Evolutionary conservation across 2,888 invertebrate species (phyloP), one percentile per base, ranked within the genome.

Genomic region (Argyra leucocephala): DNA sequence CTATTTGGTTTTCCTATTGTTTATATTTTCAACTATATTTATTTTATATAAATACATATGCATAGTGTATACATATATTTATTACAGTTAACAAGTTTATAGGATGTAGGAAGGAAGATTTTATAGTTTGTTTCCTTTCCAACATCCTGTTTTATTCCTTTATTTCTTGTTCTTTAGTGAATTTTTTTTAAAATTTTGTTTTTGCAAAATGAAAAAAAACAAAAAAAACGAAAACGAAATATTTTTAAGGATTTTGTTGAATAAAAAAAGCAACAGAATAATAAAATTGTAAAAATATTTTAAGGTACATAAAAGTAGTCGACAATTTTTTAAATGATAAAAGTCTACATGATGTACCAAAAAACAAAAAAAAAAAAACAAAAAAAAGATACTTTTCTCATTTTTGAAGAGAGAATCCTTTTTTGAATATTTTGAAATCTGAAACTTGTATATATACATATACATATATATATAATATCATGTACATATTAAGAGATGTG

Each of bases 71-170:
- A 31, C 10, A 31, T 31, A 10, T 31, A 31, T 31, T 7, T 31
- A 10, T 31, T 5, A 48, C n/a, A 18, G 48, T 48, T 48, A 3
- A 48, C 5, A 48, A 48, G 48, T 48, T 48, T 48, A 48, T 48
- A 48, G 48, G 48, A 48, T 48, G n/a, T 48, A 48, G 48, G 48
- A 48, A 48, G 48, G 48, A 48, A 48, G 48, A 48, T 48, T 48
- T 48, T 48, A 48, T 48, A 48, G 48, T 48, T 48, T 48, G 48
- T 48, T 48, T 48, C 48, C 48, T 48, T 48, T 48, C n/a, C 48
- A 48, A 48, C 48, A 48, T 48, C 48, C 48, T 48, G 18, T 48
- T 48, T 48, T 18, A 5, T 12, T 18, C 48, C 48, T 48, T 31
- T 37, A 37, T 37, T 37, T 48, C 5, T 48, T 48, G 12, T 48